These are phyloP conservation scores for Rattus norvegicus DNA, from an alignment of 2,113 vertebrate genomes.

Conservation along the genomic window GRCr8 NC_086022.1:52024001-52024500, in stretches of 20 bases:
- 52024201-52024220: not conserved
- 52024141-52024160: not conserved
- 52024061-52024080: not conserved
- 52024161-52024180: not conserved
- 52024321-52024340: not conserved
- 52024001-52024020: not conserved
- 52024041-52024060: not conserved
- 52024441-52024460: no score
- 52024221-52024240: not conserved
- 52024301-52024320: no score
- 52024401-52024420: not conserved
- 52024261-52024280: not conserved
- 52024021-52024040: not conserved
- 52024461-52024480: no score
- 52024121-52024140: not conserved
- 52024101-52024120: not conserved
- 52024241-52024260: not conserved
- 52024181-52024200: not conserved
- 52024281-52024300: not conserved
- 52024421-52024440: no score
- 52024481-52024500: fast-evolving
- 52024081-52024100: not conserved
- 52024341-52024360: not conserved
- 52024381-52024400: not conserved
- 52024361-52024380: not conserved